Evolutionary conservation across 2,888 invertebrate species (phyloP).

Genomic region (Epinotia demarniana): DNA sequence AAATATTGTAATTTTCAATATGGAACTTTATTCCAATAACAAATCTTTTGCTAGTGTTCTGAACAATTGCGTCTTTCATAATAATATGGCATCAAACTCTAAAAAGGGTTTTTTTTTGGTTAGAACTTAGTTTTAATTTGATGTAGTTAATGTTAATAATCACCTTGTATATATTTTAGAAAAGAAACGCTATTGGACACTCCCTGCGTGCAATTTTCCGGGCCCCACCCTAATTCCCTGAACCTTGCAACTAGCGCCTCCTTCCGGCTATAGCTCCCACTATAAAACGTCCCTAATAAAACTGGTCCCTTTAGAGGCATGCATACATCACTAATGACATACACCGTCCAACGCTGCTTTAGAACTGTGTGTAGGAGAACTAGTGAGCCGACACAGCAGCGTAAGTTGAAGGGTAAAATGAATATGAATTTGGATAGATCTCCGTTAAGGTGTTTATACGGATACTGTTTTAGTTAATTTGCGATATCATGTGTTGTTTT

Average conservation of each 20-base stretch:
- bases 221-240: slow-evolving; percentile 65
- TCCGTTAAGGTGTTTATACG: slow-evolving; percentile 22
- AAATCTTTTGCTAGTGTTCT: too few relatives aligned
- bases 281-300: slow-evolving; percentile 78
- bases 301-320: slow-evolving; percentile 68
- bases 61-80: too few relatives aligned
- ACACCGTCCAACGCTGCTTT: slow-evolving; percentile 25
- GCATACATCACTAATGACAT: slow-evolving; percentile 80
- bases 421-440: slow-evolving; percentile 44
- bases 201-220: slow-evolving; percentile 47
- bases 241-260: slow-evolving; percentile 74
- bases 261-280: slow-evolving; percentile 69
- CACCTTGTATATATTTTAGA: too few relatives aligned
- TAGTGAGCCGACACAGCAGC: slow-evolving; percentile 2
- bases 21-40: too few relatives aligned
- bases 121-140: too few relatives aligned
- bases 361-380: not conserved
- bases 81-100: too few relatives aligned
- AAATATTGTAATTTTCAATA: too few relatives aligned
- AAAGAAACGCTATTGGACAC: too few relatives aligned
- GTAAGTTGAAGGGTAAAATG: not conserved
- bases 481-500: not conserved
- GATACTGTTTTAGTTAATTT: slow-evolving; percentile 1
- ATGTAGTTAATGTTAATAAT: too few relatives aligned
- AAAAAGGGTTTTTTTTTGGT: too few relatives aligned